A percentile compares a stretch with the other conserved stretches of the same genome.
Conservation (phyloP, 2,113 vertebrate genomes). For the Microcebus tavaratra region DNA sequence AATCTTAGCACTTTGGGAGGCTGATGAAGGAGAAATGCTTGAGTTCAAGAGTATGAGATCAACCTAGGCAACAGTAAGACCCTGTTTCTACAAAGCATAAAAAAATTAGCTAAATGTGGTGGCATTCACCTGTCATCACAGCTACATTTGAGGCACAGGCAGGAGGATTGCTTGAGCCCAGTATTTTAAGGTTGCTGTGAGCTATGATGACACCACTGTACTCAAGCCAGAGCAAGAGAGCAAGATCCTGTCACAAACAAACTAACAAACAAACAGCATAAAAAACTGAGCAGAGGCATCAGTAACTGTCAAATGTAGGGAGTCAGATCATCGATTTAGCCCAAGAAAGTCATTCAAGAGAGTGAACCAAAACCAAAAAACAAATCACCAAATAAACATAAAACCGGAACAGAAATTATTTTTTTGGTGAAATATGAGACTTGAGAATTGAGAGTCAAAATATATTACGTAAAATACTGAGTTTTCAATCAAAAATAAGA, state of each 20-base stretch:
- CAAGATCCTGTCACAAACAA: not conserved
- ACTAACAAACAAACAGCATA: not conserved
- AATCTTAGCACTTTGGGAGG: no score
- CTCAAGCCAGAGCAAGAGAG: no score
- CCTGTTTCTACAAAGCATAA: no score
- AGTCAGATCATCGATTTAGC: not conserved
- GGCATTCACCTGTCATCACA: no score
- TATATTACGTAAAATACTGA: not conserved
- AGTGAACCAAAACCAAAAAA: not conserved
- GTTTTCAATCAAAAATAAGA: not conserved
- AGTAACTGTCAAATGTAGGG: not conserved
- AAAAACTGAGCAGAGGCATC: not conserved
- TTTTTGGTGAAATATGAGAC: not conserved
- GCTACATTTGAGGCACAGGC: no score
- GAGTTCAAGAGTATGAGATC: no score
- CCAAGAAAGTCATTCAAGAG: not conserved
- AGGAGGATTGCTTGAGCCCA: no score
- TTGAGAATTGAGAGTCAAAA: not conserved
- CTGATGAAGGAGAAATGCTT: no score
- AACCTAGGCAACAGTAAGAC: no score
- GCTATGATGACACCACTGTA: no score
- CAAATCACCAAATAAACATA: not conserved
- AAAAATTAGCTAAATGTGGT: no score
- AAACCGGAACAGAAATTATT: not conserved
- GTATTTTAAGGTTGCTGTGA: no score